Base-by-base conservation (phyloP, 1,140 invertebrate genomes). In the Zaprionus capensis region DNA sequence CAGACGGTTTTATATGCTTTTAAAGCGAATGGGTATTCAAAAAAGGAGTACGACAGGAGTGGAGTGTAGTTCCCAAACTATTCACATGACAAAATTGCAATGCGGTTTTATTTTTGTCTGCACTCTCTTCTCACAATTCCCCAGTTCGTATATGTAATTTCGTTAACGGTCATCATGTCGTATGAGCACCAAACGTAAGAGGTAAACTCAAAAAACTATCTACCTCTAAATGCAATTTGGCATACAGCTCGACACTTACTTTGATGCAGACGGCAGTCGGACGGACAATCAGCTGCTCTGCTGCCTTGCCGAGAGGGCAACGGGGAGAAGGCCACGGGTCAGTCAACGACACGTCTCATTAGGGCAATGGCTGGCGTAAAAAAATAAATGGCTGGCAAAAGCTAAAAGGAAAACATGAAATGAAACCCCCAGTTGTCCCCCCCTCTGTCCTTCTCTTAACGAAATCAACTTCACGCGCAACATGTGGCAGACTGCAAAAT, bases 281-380 rank as follows among this genome's bases (percentile, higher is more conserved):
- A 46, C 5, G 34, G 59, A 57, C 38, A 58, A 59, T 41, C 68
- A 61, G 26, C 41, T n/a, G 20, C 20, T 28, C 20, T 53, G 17
- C 38, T 22, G 36, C 36, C 68, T 49, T 31, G 51, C 15, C 24
- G 28, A 34, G 51, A 53, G 31, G 31, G 34, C 31, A 2, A 44
- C 53, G 31, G n/a, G 5, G 31, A 34, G 31, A 5, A 26, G 12
- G 73, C 58, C 73, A 63, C 49, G 57, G 76, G 58, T 51, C 66
- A 81, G 82, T 81, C 78, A 85, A 78, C 80, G 82, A 66, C 82
- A 81, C 64, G 78, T 70, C 81, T 78, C 70, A 78, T 78, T 85
- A 71, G 81, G 70, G 78, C 82, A 83, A 80, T 77, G 81, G 38
- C 81, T 76, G 77, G 68, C 56, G 59, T 55, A 44, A 56, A 53